A percentile compares a stretch with the other conserved stretches of the same genome.
Evolutionary conservation across 2,888 invertebrate genomes (phyloP).

Genomic region (Lithophane semibrunnea): DNA sequence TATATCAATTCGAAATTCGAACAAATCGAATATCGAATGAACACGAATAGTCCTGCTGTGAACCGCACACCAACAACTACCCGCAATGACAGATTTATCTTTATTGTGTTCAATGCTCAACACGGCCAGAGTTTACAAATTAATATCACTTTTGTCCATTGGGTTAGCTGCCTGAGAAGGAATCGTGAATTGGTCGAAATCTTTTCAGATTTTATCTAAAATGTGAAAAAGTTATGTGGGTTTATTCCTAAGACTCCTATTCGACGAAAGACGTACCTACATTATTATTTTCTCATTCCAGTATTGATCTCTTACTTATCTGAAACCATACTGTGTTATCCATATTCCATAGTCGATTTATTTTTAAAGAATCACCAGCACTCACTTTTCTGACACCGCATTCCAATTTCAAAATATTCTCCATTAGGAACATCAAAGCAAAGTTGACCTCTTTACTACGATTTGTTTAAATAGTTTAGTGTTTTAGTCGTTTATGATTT

Average conservation of each 20-base stretch:
- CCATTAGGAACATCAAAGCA: constrained; percentile 49
- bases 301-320: too few species aligned
- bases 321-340: too few species aligned
- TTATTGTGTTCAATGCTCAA: constrained; percentile 7
- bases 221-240: neutral
- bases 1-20: neutral
- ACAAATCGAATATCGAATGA: constrained; percentile 19
- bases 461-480: constrained; percentile 32
- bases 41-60: neutral
- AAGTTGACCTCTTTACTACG: constrained; percentile 25
- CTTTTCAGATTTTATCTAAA: neutral
- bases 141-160: constrained; percentile 1
- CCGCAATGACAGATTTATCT: constrained; percentile 25
- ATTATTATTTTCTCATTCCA: too few species aligned
- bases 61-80: neutral
- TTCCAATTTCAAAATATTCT: constrained; percentile 43
- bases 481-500: constrained; percentile 53
- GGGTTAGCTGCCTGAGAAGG: neutral
- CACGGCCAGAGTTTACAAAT: neutral
- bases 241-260: neutral
- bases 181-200: neutral
- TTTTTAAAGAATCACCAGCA: neutral
- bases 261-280: too few species aligned
- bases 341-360: neutral
- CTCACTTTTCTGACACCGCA: constrained; percentile 22